A percentile compares a stretch with the other conserved stretches of the same genome.
Conservation (phyloP, 37 sponge, comb jelly and placozoan species). For the Cladorhizidae sp. region DNA sequence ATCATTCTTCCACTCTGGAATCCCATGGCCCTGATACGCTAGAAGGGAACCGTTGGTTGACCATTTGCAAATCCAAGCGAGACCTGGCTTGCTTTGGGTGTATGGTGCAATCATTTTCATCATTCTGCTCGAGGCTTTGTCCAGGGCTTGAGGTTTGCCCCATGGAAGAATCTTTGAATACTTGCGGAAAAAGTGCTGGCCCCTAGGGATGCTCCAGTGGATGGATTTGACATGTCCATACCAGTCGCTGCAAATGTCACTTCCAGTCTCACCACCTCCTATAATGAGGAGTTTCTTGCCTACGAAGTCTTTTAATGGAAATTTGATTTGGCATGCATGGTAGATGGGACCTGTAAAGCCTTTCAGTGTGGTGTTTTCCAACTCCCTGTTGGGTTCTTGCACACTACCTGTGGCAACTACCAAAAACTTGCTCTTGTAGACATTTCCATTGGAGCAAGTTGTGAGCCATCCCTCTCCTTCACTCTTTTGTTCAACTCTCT, state of each 20-base stretch:
- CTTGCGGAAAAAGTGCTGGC: constrained; percentile 88
- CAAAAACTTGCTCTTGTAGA: constrained; percentile 56
- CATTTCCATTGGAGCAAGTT: constrained; percentile 21
- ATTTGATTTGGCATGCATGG: constrained; percentile 75
- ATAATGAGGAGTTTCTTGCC: constrained; percentile 76
- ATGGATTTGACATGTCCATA: constrained; percentile 53
- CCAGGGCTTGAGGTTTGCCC: constrained; percentile 74
- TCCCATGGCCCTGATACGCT: constrained; percentile 88
- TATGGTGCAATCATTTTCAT: constrained; percentile 71
- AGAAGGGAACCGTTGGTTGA: constrained; percentile 78
- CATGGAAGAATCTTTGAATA: constrained; percentile 74
- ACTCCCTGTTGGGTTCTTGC: constrained; percentile 45
- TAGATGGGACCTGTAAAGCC: constrained; percentile 64
- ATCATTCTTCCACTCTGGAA: constrained; percentile 80
- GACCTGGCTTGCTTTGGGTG: constrained; percentile 70
- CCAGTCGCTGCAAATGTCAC: constrained; percentile 86
- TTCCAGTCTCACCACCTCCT: constrained; percentile 93
- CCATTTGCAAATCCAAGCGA: constrained; percentile 90
- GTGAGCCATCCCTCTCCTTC: constrained; percentile 60
- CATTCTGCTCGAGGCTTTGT: constrained; percentile 77
- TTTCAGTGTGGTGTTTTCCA: constrained; percentile 33
- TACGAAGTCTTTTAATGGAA: constrained; percentile 23
- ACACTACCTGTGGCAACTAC: constrained; percentile 62
- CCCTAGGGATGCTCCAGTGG: constrained; percentile 89
- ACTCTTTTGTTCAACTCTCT: constrained; percentile 46